phyloP scores from a whole-genome alignment of 92 coral and sea anemone species.

The Porites lobata region DNA sequence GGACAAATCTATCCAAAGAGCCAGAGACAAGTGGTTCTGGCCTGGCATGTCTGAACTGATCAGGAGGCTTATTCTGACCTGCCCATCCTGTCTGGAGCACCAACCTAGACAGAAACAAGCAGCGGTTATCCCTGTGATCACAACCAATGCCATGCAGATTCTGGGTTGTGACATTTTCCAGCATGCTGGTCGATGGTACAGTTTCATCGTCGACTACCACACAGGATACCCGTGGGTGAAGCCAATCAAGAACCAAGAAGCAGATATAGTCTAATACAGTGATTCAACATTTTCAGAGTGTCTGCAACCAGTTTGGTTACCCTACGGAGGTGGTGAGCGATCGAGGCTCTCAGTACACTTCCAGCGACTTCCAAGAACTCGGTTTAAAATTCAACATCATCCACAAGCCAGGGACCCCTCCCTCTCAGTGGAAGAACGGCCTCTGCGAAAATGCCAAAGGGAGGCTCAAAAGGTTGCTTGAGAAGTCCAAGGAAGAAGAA shows the following conservation, averaged over 20 bases:
- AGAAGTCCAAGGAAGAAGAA: slow-evolving; percentile 77
- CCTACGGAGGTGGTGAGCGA: slow-evolving; percentile 76
- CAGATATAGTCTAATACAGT: slow-evolving; percentile 48
- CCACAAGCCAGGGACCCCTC: slow-evolving; percentile 80
- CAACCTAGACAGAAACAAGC: slow-evolving; percentile 80
- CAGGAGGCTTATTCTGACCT: slow-evolving; percentile 76
- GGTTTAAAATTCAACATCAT: slow-evolving; percentile 76
- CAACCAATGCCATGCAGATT: slow-evolving; percentile 79
- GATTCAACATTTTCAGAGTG: slow-evolving; percentile 75
- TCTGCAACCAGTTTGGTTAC: slow-evolving; percentile 81
- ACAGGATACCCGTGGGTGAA: slow-evolving; percentile 74
- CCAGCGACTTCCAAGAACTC: slow-evolving; percentile 76
- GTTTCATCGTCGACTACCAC: slow-evolving; percentile 75
- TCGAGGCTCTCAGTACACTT: slow-evolving; percentile 81
- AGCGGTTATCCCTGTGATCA: slow-evolving; percentile 79
- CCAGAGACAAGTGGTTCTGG: slow-evolving; percentile 79
- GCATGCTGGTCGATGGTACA: slow-evolving; percentile 74
- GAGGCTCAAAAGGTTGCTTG: slow-evolving; percentile 76
- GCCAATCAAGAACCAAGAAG: slow-evolving; percentile 75
- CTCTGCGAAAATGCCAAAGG: slow-evolving; percentile 79
- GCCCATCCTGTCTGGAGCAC: slow-evolving; percentile 83
- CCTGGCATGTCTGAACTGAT: slow-evolving; percentile 76
- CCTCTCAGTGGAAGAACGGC: slow-evolving; percentile 78
- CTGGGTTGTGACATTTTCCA: slow-evolving; percentile 80
- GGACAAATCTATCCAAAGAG: slow-evolving; percentile 77